Percentiles rank a stretch among this genome's conserved stretches.
Conservation (phyloP, 2,113 vertebrate genomes). For the Coptodon bakossiorum region DNA sequence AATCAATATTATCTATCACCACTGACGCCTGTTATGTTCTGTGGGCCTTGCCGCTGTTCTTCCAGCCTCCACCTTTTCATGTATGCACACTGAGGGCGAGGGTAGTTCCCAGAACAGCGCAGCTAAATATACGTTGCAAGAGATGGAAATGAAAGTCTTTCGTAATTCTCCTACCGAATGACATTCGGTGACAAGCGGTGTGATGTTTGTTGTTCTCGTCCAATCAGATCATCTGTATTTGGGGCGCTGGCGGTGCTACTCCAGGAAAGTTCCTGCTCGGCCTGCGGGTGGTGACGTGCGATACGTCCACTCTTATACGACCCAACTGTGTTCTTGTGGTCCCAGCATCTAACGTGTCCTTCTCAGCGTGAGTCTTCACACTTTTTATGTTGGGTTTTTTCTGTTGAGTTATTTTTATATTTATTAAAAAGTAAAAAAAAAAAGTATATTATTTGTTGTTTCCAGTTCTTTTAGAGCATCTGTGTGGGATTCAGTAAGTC, state of each 20-base stretch:
- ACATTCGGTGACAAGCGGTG: neutral
- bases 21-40: neutral
- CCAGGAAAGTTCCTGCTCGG: constrained; percentile 94
- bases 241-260: constrained; percentile 92
- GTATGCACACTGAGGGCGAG: neutral
- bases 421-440: neutral
- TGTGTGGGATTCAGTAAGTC: neutral
- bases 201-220: constrained; percentile 5
- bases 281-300: constrained; percentile 87
- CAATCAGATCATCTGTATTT: constrained; percentile 89
- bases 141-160: neutral
- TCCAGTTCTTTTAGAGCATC: neutral
- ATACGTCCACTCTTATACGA: constrained; percentile 84
- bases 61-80: neutral
- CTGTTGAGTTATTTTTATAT: neutral
- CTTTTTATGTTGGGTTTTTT: fast-evolving
- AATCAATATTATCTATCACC: neutral
- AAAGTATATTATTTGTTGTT: neutral
- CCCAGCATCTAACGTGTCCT: constrained; percentile 87
- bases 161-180: neutral
- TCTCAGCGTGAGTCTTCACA: constrained; percentile 86
- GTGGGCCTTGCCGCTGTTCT: neutral
- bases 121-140: neutral
- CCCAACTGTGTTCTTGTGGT: constrained; percentile 89
- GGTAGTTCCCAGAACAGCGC: neutral